Conservation (phyloP, 2,113 vertebrate species). For the Ciconia stormi region DNA sequence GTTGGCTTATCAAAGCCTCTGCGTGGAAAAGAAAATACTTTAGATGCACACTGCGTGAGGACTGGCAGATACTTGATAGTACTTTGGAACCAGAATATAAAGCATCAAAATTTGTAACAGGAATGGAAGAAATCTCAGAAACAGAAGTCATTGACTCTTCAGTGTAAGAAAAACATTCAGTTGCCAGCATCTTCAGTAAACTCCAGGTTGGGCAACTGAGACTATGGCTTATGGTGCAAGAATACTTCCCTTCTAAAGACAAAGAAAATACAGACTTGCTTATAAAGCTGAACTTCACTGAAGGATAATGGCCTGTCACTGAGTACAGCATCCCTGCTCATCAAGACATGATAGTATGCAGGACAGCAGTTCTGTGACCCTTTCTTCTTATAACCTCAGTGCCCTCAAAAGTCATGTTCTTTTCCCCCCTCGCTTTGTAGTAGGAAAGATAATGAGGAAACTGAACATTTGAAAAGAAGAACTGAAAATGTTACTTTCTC, state of each 20-base stretch:
- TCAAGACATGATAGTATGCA: not conserved
- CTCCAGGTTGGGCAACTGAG: not conserved
- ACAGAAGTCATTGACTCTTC: not conserved
- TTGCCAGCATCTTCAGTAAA: not conserved
- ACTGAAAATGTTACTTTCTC: not conserved
- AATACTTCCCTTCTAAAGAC: not conserved
- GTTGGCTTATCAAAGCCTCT: not conserved
- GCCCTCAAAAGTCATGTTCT: not conserved
- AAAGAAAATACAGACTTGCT: not conserved
- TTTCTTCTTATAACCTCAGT: not conserved
- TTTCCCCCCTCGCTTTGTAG: fast-evolving
- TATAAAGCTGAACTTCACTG: not conserved
- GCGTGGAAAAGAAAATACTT: not conserved
- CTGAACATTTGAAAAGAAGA: not conserved
- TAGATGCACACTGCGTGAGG: not conserved
- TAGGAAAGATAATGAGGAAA: not conserved
- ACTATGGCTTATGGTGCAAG: not conserved
- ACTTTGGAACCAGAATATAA: not conserved
- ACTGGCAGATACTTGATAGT: not conserved
- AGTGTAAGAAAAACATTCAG: not conserved
- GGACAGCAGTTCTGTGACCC: not conserved
- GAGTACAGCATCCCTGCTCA: not conserved
- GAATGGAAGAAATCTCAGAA: not conserved
- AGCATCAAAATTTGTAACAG: not conserved
- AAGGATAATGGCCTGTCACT: not conserved